phyloP scores from a whole-genome alignment of 1,140 invertebrate genomes.

The Adoxophyes honmai region DNA sequence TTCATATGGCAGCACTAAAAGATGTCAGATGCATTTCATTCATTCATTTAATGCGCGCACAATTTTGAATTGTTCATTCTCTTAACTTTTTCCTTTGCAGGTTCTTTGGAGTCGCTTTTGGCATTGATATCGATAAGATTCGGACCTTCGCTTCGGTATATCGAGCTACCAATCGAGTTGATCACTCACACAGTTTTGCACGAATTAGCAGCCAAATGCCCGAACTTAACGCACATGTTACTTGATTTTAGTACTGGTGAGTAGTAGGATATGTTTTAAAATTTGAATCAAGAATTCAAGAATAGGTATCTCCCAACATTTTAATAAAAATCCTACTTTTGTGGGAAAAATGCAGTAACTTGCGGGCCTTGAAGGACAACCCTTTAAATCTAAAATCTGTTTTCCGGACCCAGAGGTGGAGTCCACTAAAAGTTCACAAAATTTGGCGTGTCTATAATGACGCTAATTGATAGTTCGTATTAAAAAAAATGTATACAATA shows the following conservation, averaged over 20 bases:
- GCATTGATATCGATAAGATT: slow-evolving; percentile 93
- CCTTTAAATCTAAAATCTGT: too few species aligned
- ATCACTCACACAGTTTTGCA: slow-evolving; percentile 99
- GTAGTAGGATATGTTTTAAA: too few species aligned
- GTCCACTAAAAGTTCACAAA: too few species aligned
- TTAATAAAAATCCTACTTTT: too few species aligned
- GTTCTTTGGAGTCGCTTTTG: slow-evolving; percentile 90
- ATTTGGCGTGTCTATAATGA: too few species aligned
- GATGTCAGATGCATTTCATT: not conserved
- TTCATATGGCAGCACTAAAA: not conserved
- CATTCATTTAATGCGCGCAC: slow-evolving; percentile 1
- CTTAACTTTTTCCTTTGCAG: slow-evolving; percentile 44
- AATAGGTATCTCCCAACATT: too few species aligned
- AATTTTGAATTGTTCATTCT: not conserved
- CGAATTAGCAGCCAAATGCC: slow-evolving; percentile 97
- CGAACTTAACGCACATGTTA: slow-evolving; percentile 97
- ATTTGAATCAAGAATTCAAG: too few species aligned
- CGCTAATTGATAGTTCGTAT: too few species aligned
- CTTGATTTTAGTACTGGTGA: slow-evolving; percentile 95
- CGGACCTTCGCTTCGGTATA: slow-evolving; percentile 93
- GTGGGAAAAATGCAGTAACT: too few species aligned
- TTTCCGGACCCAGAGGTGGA: too few species aligned
- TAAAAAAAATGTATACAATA: too few species aligned
- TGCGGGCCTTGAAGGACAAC: too few species aligned
- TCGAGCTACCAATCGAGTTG: slow-evolving; percentile 98